These are phyloP conservation scores for Eilema sororculum DNA, from an alignment of 2,888 invertebrate genomes.

Conservation along the genomic window DNA sequence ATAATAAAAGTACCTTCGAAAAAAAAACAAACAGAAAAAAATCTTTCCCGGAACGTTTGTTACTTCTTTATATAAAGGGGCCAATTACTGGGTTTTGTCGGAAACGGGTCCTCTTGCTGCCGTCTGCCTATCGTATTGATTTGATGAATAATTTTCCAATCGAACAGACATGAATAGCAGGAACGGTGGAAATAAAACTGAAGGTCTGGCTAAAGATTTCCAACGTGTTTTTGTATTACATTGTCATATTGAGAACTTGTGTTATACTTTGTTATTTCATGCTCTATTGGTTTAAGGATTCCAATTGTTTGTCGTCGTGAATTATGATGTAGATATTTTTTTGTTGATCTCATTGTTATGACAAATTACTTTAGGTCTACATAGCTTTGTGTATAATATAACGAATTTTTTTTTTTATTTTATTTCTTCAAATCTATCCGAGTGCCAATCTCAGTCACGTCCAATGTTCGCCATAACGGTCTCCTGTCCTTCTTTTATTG, in stretches of 20 bases:
- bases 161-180: constrained; percentile 58
- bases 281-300: constrained; percentile 1
- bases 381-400: no score
- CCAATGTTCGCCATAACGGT: no score
- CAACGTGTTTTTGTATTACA: constrained; percentile 11
- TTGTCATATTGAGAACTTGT: constrained; percentile 6
- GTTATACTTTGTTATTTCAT: background rate
- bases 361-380: no score
- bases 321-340: background rate
- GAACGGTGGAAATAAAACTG: constrained; percentile 49
- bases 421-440: no score
- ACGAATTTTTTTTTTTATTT: no score
- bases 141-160: constrained; percentile 78
- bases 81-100: constrained; percentile 73
- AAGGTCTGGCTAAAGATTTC: constrained; percentile 28
- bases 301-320: background rate
- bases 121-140: constrained; percentile 62
- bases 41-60: constrained; percentile 26
- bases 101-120: constrained; percentile 48
- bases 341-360: background rate
- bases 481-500: no score
- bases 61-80: constrained; percentile 53
- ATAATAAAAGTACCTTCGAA: constrained; percentile 26
- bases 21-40: constrained; percentile 33
- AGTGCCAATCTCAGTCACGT: no score